Percentiles rank a stretch among this genome's conserved stretches.
These are phyloP conservation scores for Thamnophis sirtalis DNA, from an alignment of 2,113 vertebrate species.

Conservation along the genomic window DNA sequence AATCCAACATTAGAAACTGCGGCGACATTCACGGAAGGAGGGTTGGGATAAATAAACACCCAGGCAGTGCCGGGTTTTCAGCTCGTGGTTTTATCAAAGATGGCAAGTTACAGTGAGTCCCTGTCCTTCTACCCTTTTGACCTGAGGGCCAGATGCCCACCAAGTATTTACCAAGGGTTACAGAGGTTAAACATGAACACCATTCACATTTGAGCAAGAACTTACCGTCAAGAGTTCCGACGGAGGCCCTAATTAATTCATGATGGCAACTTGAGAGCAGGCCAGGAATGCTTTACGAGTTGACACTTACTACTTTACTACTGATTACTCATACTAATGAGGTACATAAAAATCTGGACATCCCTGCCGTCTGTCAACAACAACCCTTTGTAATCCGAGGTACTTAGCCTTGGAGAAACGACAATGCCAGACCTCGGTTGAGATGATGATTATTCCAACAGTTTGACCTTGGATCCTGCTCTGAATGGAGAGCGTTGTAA, in stretches of 20 bases:
- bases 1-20: too few relatives aligned
- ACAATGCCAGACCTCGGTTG: neutral
- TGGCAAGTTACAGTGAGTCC: neutral
- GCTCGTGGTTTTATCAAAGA: neutral
- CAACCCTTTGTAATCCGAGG: neutral
- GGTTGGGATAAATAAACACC: too few relatives aligned
- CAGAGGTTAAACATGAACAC: neutral
- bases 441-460: neutral
- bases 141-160: neutral
- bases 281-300: too few relatives aligned
- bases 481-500: neutral
- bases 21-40: too few relatives aligned
- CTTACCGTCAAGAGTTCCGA: too few relatives aligned
- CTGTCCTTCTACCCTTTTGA: neutral
- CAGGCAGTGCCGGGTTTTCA: too few relatives aligned
- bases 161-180: neutral
- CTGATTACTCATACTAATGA: neutral
- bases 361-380: neutral
- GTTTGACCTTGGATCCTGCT: neutral
- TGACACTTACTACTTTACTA: neutral
- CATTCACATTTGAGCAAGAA: neutral
- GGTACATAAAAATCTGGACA: neutral
- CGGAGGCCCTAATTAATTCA: too few relatives aligned
- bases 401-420: neutral
- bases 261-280: too few relatives aligned